phyloP scores from a whole-genome alignment of 2,797 vertebrate genomes.

The Ptychobarbus kaznakovi region DNA sequence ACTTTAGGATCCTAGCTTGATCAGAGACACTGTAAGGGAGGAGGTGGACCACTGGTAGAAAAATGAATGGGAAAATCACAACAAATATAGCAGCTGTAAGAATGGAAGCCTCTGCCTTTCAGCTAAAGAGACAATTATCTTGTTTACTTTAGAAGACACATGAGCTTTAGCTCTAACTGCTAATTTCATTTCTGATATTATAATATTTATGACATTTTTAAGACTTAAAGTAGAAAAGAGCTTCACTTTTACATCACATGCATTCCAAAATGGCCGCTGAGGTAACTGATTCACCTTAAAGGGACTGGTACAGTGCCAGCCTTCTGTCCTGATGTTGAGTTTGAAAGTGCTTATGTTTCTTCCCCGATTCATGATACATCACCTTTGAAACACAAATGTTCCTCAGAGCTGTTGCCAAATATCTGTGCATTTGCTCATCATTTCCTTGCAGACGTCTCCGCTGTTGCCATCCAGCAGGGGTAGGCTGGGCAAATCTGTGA shows the following conservation, averaged over 20 bases:
- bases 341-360: constrained; percentile 1
- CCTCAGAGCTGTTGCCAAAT: constrained; percentile 16
- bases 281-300: background rate
- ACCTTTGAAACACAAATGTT: background rate
- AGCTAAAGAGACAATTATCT: background rate
- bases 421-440: constrained; percentile 1
- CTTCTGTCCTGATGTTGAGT: background rate
- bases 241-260: background rate
- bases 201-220: background rate
- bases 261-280: background rate
- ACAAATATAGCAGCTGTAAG: background rate
- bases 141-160: background rate
- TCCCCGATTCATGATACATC: background rate
- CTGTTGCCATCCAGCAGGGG: constrained; percentile 2
- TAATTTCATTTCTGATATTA: background rate
- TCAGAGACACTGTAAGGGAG: constrained; percentile 1
- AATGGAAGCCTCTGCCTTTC: background rate
- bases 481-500: constrained; percentile 1
- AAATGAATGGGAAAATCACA: background rate
- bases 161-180: background rate
- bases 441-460: constrained; percentile 8
- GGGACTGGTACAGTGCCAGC: background rate
- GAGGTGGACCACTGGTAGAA: background rate
- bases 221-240: background rate
- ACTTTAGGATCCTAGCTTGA: constrained; percentile 35